These are phyloP conservation scores for Drosophila dunni DNA, from an alignment of 1,140 invertebrate genomes.

Conservation along the genomic window DNA sequence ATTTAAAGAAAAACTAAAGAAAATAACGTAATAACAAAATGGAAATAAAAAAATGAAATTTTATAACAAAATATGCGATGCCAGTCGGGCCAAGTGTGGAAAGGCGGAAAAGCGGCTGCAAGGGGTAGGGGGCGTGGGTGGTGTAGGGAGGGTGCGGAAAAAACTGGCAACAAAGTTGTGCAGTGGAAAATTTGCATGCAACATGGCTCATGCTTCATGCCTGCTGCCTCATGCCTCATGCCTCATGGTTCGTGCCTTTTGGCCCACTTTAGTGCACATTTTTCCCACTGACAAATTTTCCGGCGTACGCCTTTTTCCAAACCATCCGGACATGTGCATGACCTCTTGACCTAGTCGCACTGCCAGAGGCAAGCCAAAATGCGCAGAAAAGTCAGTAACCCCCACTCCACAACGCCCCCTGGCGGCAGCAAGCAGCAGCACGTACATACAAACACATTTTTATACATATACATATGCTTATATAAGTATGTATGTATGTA, in stretches of 20 bases:
- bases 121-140: background rate
- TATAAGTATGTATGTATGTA: too few relatives aligned
- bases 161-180: constrained; percentile 35
- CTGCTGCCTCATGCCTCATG: background rate
- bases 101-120: background rate
- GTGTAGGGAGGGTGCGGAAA: background rate
- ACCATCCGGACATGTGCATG: constrained; percentile 43
- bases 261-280: constrained; percentile 27
- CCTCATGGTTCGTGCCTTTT: background rate
- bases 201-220: constrained; percentile 20
- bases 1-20: background rate
- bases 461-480: too few relatives aligned
- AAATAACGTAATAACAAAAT: constrained; percentile 5
- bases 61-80: constrained; percentile 38
- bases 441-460: background rate
- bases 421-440: constrained; percentile 2
- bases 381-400: constrained; percentile 30
- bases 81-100: background rate
- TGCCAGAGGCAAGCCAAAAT: constrained; percentile 18
- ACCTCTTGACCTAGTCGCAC: constrained; percentile 72
- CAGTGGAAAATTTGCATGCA: constrained; percentile 51
- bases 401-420: constrained; percentile 4
- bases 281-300: constrained; percentile 46
- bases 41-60: constrained; percentile 22
- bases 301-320: constrained; percentile 19